Evolutionary conservation across 2,113 vertebrate species (phyloP), one percentile per base, ranked within the genome.

Genomic region (Pardalotus punctatus): DNA sequence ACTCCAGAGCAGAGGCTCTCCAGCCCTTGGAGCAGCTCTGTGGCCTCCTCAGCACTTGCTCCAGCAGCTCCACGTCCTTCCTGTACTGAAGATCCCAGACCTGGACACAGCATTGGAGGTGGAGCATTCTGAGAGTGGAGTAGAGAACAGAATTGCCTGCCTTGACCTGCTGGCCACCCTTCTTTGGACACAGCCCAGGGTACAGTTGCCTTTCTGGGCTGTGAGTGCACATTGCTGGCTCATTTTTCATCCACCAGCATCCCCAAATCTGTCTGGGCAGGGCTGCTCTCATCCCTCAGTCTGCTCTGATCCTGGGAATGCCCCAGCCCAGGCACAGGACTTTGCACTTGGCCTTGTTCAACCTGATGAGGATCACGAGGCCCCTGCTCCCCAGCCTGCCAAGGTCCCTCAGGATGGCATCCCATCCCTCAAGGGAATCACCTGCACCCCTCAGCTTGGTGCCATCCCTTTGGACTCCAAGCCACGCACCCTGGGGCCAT

Each of bases 201-300:
- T 6, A 61, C 0, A 0, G 9, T 24, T 60, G 53, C 17, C 18
- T n/a, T 74, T 40, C 45, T 21, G n/a, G n/a, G 38, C 53, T 60
- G 16, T 29, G 78, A 67, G 16, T 8, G 7, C 65, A 47, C 9
- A 4, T 2, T n/a, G 64, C 29, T 24, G 28, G 45, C 38, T 74
- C 69, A 15, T 18, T 45, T 38, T 60, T 53, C 61, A 81, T 3
- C 33, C 69, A 53, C 53, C 43, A 45, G 28, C 77, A 51, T 15
- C 36, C 33, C 45, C 6, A 60, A 47, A 60, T n/a, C 28, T 29
- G 53, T 40, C 38, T 31, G 53, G 38, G 31, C 69, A 60, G 69
- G 19, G 36, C 78, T 60, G 61, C 60, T 60, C 60, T 28, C 45
- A 16, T 10, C 45, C 53, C 28, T 19, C 53, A 67, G 38, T 6